Evolutionary conservation across 2,888 invertebrate species (phyloP).

Genomic region (Megaustenia siamemsis): DNA sequence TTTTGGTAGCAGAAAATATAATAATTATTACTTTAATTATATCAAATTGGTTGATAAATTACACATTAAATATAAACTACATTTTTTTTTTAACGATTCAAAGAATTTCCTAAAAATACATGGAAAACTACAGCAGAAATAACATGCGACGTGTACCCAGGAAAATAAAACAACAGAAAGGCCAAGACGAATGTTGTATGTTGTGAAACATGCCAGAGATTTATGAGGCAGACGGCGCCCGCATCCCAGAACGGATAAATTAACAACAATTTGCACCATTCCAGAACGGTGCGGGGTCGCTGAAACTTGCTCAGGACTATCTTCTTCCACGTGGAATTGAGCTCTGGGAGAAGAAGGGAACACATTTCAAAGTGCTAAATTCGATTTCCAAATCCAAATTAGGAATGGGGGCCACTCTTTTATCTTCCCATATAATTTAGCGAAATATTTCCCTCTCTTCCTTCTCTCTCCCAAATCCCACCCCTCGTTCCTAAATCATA

Average conservation of each 20-base stretch:
- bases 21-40: too few species aligned
- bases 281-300: background rate
- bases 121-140: background rate
- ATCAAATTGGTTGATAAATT: too few species aligned
- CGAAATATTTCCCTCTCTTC: too few species aligned
- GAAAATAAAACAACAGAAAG: background rate
- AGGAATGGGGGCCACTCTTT: too few species aligned
- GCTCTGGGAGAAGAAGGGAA: background rate
- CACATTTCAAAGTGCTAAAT: background rate
- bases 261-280: slow-evolving; percentile 19
- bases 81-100: too few species aligned
- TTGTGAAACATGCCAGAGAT: background rate
- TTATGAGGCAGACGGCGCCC: slow-evolving; percentile 21
- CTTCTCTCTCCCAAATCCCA: too few species aligned
- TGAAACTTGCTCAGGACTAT: background rate
- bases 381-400: background rate
- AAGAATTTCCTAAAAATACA: too few species aligned
- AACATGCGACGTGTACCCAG: background rate
- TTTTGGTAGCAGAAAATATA: too few species aligned
- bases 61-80: too few species aligned
- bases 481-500: too few species aligned
- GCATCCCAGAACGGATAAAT: background rate
- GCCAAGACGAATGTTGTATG: slow-evolving; percentile 4
- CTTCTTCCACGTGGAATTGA: background rate
- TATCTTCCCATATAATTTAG: too few species aligned